Evolutionary conservation across 2,888 invertebrate species (phyloP), one percentile per base, ranked within the genome.

Genomic region (Deilephila porcellus): DNA sequence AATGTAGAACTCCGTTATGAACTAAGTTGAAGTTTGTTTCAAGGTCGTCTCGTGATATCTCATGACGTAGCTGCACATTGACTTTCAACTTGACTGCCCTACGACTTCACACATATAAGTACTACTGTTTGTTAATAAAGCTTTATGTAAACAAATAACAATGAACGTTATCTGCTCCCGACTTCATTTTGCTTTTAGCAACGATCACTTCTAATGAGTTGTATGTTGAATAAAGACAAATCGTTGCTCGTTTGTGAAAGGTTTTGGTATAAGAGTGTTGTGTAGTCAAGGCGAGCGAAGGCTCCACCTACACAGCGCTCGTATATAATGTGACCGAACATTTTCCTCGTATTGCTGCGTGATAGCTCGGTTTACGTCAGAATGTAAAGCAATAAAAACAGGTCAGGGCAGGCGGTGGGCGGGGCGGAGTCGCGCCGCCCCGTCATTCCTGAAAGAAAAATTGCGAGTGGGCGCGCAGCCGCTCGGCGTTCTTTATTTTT

Each of bases 401-500:
- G 94, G 93, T 93, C 94, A 94, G 89, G 85, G 84, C 85, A 83
- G 86, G 84, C 83, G 82, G 88, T 88, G 88, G 92, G 93, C 91
- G 93, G 93, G 83, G 93, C 90, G 84, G 76, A 80, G 80, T 77
- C 77, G 89, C 86, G 85, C 91, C 92, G 91, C 91, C 92, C 92
- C 90, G 85, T 89, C 91, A 88, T 90, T 93, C 91, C 90, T 91
- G 90, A 92, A 95, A 94, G 94, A 95, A 95, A 94, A 95, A 94
- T 93, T 88, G 87, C 83, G 82, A 89, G 92, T 90, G 88, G 90
- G 91, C 93, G 94, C 92, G 93, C 93, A 94, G 93, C 90, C 93
- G 93, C 93, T 89, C 85, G 85, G 85, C 88, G 93, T 93, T 94
- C 93, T 94, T 94, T 94, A 94, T 94, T 94, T 94, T 94, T 94